Conservation (phyloP, 92 coral and sea anemone species). For the Epizoanthus illoricatus region DNA sequence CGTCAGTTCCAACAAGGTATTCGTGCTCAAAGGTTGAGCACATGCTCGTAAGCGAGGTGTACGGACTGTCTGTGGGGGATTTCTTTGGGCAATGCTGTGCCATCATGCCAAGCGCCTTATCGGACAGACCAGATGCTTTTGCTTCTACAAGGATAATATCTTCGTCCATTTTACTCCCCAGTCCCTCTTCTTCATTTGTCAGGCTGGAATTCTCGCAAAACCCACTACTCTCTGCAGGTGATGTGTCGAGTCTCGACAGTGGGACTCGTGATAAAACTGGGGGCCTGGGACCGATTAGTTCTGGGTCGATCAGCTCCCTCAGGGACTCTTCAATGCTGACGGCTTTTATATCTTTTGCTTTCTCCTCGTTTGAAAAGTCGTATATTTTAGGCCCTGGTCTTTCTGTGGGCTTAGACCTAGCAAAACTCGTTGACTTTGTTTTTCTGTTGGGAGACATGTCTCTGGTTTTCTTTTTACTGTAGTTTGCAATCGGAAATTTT, state of each 20-base stretch:
- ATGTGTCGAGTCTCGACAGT: neutral
- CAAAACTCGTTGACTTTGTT: neutral
- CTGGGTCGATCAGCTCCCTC: conserved; percentile 48
- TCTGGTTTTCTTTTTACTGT: neutral
- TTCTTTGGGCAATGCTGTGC: neutral
- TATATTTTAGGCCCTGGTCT: neutral
- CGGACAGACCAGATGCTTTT: neutral
- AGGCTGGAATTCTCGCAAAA: neutral
- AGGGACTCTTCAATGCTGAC: conserved; percentile 13
- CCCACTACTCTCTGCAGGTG: conserved; percentile 14
- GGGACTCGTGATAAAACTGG: neutral
- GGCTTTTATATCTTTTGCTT: neutral
- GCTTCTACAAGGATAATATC: neutral
- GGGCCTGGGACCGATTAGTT: conserved; percentile 27
- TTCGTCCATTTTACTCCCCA: neutral
- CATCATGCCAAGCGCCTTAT: neutral
- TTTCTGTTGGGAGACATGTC: conserved; percentile 3
- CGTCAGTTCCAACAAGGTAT: neutral
- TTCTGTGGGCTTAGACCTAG: neutral
- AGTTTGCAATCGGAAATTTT: neutral
- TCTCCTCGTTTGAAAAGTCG: conserved; percentile 24
- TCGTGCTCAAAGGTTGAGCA: conserved; percentile 32
- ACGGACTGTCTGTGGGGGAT: conserved; percentile 52
- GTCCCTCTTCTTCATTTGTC: conserved; percentile 5
- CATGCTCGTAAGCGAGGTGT: conserved; percentile 56